Evolutionary conservation across 2,113 vertebrate genomes (phyloP), one percentile per base, ranked within the genome.

Genomic region (Salvelinus alpinus): DNA sequence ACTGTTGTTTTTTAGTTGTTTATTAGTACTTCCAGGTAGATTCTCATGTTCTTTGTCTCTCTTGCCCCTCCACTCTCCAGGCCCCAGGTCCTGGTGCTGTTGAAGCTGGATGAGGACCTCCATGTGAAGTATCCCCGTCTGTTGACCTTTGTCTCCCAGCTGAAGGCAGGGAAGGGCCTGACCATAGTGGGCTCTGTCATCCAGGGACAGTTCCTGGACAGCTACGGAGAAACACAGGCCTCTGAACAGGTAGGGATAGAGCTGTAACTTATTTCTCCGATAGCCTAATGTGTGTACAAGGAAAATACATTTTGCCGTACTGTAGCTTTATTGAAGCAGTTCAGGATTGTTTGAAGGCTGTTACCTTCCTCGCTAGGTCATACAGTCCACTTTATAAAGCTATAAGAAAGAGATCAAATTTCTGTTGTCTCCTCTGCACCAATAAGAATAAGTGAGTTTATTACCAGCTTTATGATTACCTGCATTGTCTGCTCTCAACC

Each of bases 131-230:
- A 99, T 83, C 98, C 98, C 0, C 93, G 97, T 22, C 88, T 99
- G 88, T 93, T 99, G 75, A 99, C 97, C 18, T 99, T 99, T 76
- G 97, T 97, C 51, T 99, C 98, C 6, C 98, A 99, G 89, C 91
- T 99, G 60, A 99, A 99, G 87, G 98, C 98, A 0, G 98, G 98
- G 76, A 99, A 99, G 80, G 98, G 98, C 76, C 90, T 99, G 79
- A 99, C 98, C 65, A 99, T 99, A 0, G 95, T 99, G 71, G 97
- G 98, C 34, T 97, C 96, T 0, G 95, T 96, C 70, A 94, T 99
- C 80, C 96, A 99, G 83, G 98, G 98, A 24, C 97, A 97, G 90
- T 99, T 98, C 88, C 90, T 99, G 86, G 96, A 99, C 78, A 97
- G 95, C 69, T 99, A 96, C 0, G 98, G 97, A 62, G 98, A 99